Conservation (phyloP, 2,113 vertebrate genomes). For the Ailurus styani region DNA sequence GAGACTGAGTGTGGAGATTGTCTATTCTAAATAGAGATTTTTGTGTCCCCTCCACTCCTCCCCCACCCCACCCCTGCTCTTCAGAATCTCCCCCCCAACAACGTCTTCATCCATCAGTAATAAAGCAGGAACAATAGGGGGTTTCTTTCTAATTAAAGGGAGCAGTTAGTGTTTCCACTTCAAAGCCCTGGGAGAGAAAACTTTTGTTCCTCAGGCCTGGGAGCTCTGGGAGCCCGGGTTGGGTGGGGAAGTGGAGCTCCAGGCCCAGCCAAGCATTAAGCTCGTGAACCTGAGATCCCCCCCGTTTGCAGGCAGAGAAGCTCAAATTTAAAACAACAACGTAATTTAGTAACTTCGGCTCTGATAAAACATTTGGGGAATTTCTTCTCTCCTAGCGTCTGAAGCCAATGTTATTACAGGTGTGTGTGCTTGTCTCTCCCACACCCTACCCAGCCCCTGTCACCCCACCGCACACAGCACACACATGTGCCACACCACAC, state of each 20-base stretch:
- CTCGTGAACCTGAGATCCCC: constrained; percentile 80
- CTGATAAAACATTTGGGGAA: constrained; percentile 76
- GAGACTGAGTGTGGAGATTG: neutral
- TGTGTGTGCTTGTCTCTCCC: constrained; percentile 67
- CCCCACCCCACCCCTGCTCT: constrained; percentile 12
- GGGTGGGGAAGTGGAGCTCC: constrained; percentile 78
- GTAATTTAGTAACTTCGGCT: constrained; percentile 72
- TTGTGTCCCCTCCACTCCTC: neutral
- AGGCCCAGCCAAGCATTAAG: constrained; percentile 82
- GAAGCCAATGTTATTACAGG: constrained; percentile 77
- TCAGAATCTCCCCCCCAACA: constrained; percentile 45
- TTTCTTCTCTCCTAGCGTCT: constrained; percentile 71
- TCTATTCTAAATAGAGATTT: neutral
- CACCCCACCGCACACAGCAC: neutral
- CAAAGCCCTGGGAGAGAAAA: constrained; percentile 84
- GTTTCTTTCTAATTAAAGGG: constrained; percentile 84
- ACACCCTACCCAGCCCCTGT: constrained; percentile 11
- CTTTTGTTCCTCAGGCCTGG: constrained; percentile 82
- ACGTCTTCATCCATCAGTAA: constrained; percentile 79
- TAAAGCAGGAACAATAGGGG: constrained; percentile 83
- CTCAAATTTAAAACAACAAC: constrained; percentile 77
- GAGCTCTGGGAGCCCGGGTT: constrained; percentile 54
- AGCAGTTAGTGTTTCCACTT: constrained; percentile 87
- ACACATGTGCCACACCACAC: neutral
- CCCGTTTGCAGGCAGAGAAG: constrained; percentile 68